phyloP scores from a whole-genome alignment of 2,113 vertebrate genomes.

The Cheirogaleus medius region DNA sequence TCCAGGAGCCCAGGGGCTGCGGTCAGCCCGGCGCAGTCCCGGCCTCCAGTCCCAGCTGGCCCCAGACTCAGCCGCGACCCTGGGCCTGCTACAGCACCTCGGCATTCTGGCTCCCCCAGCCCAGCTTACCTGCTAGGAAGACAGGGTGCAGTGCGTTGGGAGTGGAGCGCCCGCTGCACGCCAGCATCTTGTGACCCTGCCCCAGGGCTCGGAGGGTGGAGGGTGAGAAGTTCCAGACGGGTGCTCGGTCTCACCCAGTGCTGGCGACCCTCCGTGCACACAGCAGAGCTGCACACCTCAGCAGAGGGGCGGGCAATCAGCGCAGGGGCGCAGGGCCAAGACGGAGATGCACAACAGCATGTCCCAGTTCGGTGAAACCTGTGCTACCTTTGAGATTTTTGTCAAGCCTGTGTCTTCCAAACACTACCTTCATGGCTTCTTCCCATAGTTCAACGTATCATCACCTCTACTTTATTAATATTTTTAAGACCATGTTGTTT shows the following conservation, averaged over 20 bases:
- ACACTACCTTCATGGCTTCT: neutral
- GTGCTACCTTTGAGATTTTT: fast-evolving
- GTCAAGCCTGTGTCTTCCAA: neutral
- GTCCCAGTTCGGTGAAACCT: fast-evolving
- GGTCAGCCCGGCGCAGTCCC: neutral
- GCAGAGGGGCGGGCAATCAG: fast-evolving
- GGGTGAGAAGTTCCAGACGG: neutral
- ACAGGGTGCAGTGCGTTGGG: fast-evolving
- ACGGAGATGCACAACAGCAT: fast-evolving
- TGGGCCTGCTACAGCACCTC: neutral
- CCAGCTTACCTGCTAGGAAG: neutral
- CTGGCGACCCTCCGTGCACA: neutral
- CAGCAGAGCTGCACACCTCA: fast-evolving
- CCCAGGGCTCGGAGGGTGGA: neutral
- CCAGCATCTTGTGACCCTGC: fast-evolving
- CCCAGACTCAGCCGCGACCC: neutral
- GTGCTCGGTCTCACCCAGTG: fast-evolving
- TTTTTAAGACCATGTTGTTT: neutral
- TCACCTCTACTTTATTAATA: too few relatives aligned
- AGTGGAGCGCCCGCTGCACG: fast-evolving
- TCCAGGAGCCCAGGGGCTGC: fast-evolving
- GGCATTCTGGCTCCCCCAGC: neutral
- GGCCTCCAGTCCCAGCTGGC: neutral
- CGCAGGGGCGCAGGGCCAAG: too few relatives aligned
- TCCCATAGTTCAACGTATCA: fast-evolving